phyloP scores from a whole-genome alignment of 2,888 invertebrate species.

The Eubasilissa splendida region DNA sequence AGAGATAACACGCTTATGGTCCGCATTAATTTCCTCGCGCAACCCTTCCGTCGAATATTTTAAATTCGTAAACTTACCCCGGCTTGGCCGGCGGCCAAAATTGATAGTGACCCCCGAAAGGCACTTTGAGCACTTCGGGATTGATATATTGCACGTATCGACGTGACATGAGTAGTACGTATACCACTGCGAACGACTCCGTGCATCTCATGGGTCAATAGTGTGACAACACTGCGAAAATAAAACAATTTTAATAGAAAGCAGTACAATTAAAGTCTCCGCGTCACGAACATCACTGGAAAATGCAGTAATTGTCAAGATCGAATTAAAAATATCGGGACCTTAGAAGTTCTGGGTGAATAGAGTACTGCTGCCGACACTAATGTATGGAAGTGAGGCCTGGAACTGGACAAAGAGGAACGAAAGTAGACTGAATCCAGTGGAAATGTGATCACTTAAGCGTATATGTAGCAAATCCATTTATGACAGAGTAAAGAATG shows the following conservation, averaged over 20 bases:
- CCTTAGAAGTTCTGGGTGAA: too few relatives aligned
- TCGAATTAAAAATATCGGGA: too few relatives aligned
- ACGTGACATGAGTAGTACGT: slow-evolving; percentile 19
- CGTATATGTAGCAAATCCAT: too few relatives aligned
- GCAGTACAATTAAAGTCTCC: too few relatives aligned
- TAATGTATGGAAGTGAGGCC: too few relatives aligned
- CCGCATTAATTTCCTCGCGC: slow-evolving; percentile 21
- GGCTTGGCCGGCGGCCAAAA: slow-evolving; percentile 17
- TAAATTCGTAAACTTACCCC: slow-evolving; percentile 33
- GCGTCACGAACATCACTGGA: too few relatives aligned
- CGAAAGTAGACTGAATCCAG: too few relatives aligned
- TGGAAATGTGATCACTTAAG: too few relatives aligned
- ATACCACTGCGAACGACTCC: background rate
- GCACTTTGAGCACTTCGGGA: slow-evolving; percentile 19
- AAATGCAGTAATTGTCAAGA: too few relatives aligned
- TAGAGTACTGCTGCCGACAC: too few relatives aligned
- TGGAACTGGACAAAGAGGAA: too few relatives aligned
- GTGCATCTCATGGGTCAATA: background rate
- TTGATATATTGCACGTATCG: slow-evolving; percentile 28
- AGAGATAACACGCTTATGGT: slow-evolving; percentile 33
- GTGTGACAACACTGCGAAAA: background rate
- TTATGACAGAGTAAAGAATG: too few relatives aligned
- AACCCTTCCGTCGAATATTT: slow-evolving; percentile 34
- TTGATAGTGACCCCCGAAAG: slow-evolving; percentile 24
- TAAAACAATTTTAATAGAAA: background rate